Conservation (phyloP, 2,888 invertebrate species). For the Patella caerulea region DNA sequence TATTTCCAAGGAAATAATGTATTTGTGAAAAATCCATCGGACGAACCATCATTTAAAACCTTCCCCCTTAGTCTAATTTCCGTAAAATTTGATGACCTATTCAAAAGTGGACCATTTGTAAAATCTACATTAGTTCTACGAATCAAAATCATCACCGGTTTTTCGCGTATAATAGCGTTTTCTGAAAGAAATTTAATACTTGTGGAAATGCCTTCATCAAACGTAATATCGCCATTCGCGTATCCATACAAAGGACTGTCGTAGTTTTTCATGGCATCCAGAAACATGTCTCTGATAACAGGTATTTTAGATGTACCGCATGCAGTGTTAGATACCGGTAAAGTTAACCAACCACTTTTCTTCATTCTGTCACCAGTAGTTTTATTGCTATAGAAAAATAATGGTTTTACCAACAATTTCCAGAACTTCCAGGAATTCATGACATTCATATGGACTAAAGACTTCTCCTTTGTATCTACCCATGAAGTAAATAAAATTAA, state of each 20-base stretch:
- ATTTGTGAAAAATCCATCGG: slow-evolving; percentile 35
- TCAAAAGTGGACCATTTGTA: slow-evolving; percentile 1
- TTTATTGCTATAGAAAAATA: slow-evolving; percentile 23
- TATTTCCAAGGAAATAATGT: slow-evolving; percentile 32
- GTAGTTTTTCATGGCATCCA: slow-evolving; percentile 4
- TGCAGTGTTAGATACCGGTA: background rate
- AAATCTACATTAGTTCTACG: slow-evolving; percentile 23
- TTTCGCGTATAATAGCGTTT: background rate
- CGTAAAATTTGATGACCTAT: slow-evolving; percentile 10
- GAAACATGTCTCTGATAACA: slow-evolving; percentile 30
- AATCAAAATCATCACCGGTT: slow-evolving; percentile 25
- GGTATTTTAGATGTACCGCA: slow-evolving; percentile 24
- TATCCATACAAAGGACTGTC: slow-evolving; percentile 24
- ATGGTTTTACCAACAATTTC: slow-evolving; percentile 12
- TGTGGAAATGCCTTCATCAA: slow-evolving; percentile 23
- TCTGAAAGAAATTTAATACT: background rate
- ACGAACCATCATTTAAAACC: slow-evolving; percentile 26
- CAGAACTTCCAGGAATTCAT: slow-evolving; percentile 24
- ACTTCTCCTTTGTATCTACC: slow-evolving; percentile 18
- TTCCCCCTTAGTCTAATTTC: slow-evolving; percentile 13
- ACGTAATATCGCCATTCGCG: slow-evolving; percentile 31
- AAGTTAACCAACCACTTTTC: slow-evolving; percentile 17
- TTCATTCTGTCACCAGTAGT: background rate
- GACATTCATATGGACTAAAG: slow-evolving; percentile 21
- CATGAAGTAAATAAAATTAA: slow-evolving; percentile 30